Percentiles rank a stretch among this genome's conserved stretches.
These are phyloP conservation scores for Mesopsocus fuscifrons DNA, from an alignment of 2,888 invertebrate species.

Conservation along the genomic window DNA sequence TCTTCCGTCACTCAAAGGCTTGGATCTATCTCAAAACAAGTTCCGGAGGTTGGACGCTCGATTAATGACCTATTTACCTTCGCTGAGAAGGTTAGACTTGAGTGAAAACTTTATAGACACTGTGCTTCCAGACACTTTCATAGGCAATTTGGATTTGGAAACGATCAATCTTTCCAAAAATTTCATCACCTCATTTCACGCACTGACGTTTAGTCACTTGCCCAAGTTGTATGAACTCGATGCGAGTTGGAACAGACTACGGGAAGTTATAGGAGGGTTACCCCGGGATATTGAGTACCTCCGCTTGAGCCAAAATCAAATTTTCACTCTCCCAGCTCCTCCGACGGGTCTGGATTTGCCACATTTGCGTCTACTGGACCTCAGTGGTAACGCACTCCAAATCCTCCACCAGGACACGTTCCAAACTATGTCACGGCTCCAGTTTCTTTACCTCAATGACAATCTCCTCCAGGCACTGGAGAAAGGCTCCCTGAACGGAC, in stretches of 20 bases:
- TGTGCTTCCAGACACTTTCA: slow-evolving; percentile 53
- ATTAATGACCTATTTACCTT: slow-evolving; percentile 54
- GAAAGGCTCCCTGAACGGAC: slow-evolving; percentile 40
- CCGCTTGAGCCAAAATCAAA: slow-evolving; percentile 49
- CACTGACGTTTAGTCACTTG: slow-evolving; percentile 55
- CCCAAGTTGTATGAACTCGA: slow-evolving; percentile 61
- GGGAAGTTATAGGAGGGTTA: slow-evolving; percentile 50
- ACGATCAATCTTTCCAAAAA: slow-evolving; percentile 58
- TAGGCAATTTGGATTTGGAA: slow-evolving; percentile 51
- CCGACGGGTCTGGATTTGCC: slow-evolving; percentile 52
- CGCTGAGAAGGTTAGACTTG: slow-evolving; percentile 53
- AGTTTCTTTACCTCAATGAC: slow-evolving; percentile 47
- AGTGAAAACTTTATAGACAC: slow-evolving; percentile 50
- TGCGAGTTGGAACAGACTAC: slow-evolving; percentile 47
- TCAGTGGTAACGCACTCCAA: slow-evolving; percentile 53
- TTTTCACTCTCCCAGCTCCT: slow-evolving; percentile 38
- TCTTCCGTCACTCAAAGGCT: slow-evolving; percentile 61
- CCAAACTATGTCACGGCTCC: slow-evolving; percentile 42
- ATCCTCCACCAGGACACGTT: slow-evolving; percentile 44
- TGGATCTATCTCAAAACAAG: slow-evolving; percentile 60
- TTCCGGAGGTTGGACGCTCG: slow-evolving; percentile 50
- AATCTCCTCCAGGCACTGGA: slow-evolving; percentile 54
- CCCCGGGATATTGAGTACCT: slow-evolving; percentile 60
- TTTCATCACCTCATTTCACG: slow-evolving; percentile 46
- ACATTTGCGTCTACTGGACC: slow-evolving; percentile 49